Percentiles rank a stretch among this genome's conserved stretches.
These are phyloP conservation scores for Sigmodon hispidus DNA, from an alignment of 2,113 vertebrate genomes.

Conservation along the genomic window DNA sequence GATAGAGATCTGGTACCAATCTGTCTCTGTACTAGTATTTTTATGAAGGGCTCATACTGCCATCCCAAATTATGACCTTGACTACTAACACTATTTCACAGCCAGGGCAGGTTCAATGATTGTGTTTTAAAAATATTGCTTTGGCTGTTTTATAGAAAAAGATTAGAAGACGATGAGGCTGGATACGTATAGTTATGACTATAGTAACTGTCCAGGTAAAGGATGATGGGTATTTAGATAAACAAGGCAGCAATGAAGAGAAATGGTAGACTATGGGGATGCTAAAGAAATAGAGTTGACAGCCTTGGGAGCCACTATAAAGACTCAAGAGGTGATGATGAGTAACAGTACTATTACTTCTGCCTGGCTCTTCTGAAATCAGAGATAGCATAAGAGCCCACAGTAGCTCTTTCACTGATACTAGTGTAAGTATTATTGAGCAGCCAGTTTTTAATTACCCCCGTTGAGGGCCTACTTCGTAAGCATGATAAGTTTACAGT, in stretches of 20 bases:
- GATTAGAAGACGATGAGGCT: not conserved
- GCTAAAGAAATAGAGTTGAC: not conserved
- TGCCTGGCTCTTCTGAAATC: slow-evolving; percentile 3
- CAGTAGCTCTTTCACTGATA: not conserved
- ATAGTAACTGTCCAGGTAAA: not conserved
- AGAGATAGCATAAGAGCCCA: not conserved
- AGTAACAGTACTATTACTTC: not conserved
- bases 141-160: not conserved
- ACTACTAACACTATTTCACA: not conserved
- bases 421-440: not conserved
- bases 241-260: not conserved
- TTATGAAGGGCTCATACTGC: not conserved
- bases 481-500: not conserved
- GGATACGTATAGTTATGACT: not conserved
- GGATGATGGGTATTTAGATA: not conserved
- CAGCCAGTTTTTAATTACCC: not conserved
- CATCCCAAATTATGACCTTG: not conserved
- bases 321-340: not conserved
- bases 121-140: not conserved
- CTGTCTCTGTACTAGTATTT: not conserved
- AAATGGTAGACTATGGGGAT: not conserved
- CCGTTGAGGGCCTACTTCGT: not conserved
- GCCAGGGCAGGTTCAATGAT: not conserved
- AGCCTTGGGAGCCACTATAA: not conserved
- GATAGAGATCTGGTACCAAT: not conserved